These are phyloP conservation scores for Hydrophis major DNA, from an alignment of 2,797 vertebrate species.

Conservation along the genomic window DNA sequence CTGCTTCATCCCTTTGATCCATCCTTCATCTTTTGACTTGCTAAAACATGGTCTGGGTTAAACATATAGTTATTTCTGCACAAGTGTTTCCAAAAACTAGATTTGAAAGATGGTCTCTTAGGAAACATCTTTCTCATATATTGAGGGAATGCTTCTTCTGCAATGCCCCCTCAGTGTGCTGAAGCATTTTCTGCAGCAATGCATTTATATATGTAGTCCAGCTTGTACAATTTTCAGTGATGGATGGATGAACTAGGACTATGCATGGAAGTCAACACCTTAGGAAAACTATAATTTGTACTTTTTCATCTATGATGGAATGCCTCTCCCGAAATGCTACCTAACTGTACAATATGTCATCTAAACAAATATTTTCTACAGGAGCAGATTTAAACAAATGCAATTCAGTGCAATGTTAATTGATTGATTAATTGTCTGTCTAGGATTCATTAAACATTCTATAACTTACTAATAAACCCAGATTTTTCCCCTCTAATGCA, in stretches of 20 bases:
- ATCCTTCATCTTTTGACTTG: not conserved
- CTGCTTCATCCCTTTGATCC: not conserved
- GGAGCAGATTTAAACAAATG: not conserved
- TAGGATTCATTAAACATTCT: not conserved
- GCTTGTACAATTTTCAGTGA: not conserved
- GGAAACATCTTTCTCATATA: not conserved
- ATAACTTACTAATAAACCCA: not conserved
- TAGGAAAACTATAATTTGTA: not conserved
- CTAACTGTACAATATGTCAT: not conserved
- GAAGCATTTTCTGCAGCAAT: not conserved
- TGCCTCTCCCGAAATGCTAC: not conserved
- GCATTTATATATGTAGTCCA: not conserved
- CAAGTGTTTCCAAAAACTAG: not conserved
- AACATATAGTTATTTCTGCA: not conserved
- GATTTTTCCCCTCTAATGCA: not conserved
- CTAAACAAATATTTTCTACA: not conserved
- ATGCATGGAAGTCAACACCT: not conserved
- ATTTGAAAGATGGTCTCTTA: not conserved
- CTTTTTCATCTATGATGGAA: not conserved
- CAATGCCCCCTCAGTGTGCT: not conserved
- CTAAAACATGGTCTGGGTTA: not conserved
- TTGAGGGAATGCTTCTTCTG: not conserved
- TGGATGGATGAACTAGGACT: not conserved
- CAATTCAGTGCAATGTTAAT: not conserved
- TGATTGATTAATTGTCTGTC: not conserved